These are phyloP conservation scores for Drosophila anomalata DNA, from an alignment of 2,888 invertebrate species.

Conservation along the genomic window DNA sequence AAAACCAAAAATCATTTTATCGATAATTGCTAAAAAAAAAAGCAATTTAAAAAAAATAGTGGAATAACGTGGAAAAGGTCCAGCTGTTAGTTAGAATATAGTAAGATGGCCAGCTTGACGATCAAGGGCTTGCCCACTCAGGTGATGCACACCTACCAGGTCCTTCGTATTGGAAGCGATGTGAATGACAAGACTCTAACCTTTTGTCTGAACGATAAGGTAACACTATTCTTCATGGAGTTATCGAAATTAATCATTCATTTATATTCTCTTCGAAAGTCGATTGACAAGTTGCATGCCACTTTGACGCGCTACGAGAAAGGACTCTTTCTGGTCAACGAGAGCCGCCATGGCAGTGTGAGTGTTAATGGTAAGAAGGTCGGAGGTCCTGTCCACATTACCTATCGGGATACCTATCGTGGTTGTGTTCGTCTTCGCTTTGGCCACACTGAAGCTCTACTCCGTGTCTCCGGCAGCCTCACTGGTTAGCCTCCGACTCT, in stretches of 20 bases:
- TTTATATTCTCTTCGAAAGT: slow-evolving; percentile 6
- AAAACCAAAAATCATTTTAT: background rate
- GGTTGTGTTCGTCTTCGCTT: slow-evolving; percentile 39
- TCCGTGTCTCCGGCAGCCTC: slow-evolving; percentile 45
- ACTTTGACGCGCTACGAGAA: slow-evolving; percentile 45
- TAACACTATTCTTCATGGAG: background rate
- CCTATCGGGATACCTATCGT: slow-evolving; percentile 37
- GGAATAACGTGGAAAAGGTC: background rate
- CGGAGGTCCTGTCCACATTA: slow-evolving; percentile 44
- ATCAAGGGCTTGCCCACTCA: slow-evolving; percentile 42
- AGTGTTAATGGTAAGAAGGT: slow-evolving; percentile 41
- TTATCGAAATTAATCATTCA: background rate
- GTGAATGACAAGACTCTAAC: slow-evolving; percentile 30
- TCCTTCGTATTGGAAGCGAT: slow-evolving; percentile 47
- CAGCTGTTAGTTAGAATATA: background rate
- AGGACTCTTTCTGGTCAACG: slow-evolving; percentile 46
- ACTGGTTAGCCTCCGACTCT: slow-evolving; percentile 1
- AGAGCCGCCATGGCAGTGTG: slow-evolving; percentile 38
- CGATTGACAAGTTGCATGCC: slow-evolving; percentile 42
- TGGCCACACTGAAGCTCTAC: slow-evolving; percentile 35
- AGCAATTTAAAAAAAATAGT: background rate
- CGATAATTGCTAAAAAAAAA: background rate
- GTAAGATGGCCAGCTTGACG: slow-evolving; percentile 48
- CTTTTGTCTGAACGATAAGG: slow-evolving; percentile 44
- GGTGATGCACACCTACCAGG: slow-evolving; percentile 47